Evolutionary conservation across 2,113 vertebrate species (phyloP).

Genomic region (Nipponia nippon): DNA sequence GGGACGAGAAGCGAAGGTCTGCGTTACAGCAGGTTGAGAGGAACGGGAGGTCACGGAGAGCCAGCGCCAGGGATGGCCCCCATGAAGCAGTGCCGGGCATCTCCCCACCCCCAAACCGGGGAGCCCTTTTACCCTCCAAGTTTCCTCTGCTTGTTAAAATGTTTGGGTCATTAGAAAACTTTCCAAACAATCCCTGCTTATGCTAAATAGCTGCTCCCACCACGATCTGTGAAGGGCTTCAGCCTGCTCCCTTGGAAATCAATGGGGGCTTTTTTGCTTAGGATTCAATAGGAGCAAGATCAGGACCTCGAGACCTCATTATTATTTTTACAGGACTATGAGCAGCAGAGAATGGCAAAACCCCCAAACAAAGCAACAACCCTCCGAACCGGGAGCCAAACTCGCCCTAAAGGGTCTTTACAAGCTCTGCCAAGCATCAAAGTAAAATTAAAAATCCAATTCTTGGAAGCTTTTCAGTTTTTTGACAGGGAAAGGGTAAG

Average conservation of each 20-base stretch:
- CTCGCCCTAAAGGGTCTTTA: not conserved
- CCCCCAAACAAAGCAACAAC: conserved; percentile 1
- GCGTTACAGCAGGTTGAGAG: not conserved
- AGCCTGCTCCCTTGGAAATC: conserved; percentile 17
- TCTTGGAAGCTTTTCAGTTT: not conserved
- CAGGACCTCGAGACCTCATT: not conserved
- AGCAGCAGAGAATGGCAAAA: not conserved
- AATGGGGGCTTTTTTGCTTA: conserved; percentile 17
- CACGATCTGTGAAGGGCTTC: conserved; percentile 27
- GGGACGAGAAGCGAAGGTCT: not conserved
- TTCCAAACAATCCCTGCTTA: conserved; percentile 38
- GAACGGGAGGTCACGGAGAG: not conserved
- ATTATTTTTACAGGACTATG: conserved; percentile 33
- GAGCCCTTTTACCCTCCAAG: not conserved
- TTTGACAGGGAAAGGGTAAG: not conserved
- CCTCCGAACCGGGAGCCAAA: not conserved
- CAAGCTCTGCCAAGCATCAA: not conserved
- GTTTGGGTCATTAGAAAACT: conserved; percentile 52
- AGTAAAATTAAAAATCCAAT: not conserved
- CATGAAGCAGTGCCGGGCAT: not conserved
- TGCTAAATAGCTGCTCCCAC: conserved; percentile 49
- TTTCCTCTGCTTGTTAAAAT: conserved; percentile 46
- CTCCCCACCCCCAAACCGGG: not conserved
- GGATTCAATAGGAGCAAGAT: conserved; percentile 22
- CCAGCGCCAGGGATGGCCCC: not conserved